phyloP scores from a whole-genome alignment of 2,797 vertebrate genomes.

The Sebastes ruberrimus region DNA sequence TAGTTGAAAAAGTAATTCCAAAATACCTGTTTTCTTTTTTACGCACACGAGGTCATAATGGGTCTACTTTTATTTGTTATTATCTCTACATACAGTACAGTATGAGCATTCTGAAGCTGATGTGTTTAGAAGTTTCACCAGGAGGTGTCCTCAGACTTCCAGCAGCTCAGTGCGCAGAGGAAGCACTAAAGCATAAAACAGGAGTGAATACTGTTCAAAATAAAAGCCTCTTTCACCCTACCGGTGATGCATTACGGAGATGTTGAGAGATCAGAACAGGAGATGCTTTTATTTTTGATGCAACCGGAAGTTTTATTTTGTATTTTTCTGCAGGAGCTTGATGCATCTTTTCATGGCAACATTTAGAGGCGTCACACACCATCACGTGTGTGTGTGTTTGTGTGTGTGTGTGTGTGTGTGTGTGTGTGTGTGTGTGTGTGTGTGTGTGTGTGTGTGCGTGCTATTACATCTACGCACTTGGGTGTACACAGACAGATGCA shows the following conservation, averaged over 20 bases:
- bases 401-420: background rate
- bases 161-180: constrained; percentile 35
- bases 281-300: constrained; percentile 25
- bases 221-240: constrained; percentile 11
- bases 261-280: background rate
- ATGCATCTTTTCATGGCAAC: background rate
- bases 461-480: constrained; percentile 12
- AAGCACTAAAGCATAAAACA: background rate
- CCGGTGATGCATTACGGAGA: background rate
- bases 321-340: background rate
- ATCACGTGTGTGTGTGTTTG: background rate
- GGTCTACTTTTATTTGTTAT: background rate
- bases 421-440: background rate
- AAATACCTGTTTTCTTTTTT: background rate
- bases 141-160: constrained; percentile 6
- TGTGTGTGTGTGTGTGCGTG: background rate
- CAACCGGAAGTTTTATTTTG: background rate
- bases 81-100: background rate
- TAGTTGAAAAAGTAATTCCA: background rate
- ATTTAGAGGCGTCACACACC: constrained; percentile 43
- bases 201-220: background rate
- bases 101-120: background rate
- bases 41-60: background rate
- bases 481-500: background rate
- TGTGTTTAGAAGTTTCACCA: background rate